Conservation (phyloP, 2,888 invertebrate species). For the Drosophila merina region DNA sequence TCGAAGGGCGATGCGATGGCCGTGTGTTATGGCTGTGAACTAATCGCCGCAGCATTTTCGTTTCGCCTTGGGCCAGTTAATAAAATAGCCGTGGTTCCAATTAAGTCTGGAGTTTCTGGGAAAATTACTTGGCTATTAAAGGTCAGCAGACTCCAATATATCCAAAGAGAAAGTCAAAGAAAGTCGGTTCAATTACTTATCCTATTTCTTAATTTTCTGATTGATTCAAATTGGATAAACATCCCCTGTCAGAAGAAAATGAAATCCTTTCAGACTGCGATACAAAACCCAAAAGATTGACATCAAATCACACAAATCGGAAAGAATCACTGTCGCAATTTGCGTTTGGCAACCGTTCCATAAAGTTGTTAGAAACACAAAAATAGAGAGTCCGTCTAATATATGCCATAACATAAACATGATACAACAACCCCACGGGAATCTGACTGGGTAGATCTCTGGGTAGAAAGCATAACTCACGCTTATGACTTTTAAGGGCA, state of each 20-base stretch:
- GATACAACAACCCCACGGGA: constrained; percentile 26
- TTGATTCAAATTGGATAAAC: too few relatives aligned
- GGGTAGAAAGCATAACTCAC: constrained; percentile 68
- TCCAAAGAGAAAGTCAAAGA: too few relatives aligned
- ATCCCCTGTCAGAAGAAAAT: too few relatives aligned
- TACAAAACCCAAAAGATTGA: constrained; percentile 60
- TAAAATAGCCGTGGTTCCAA: constrained; percentile 61
- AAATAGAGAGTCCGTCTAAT: neutral
- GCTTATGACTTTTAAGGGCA: constrained; percentile 79
- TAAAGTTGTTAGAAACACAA: constrained; percentile 22
- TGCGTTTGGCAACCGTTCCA: constrained; percentile 45
- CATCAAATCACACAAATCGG: constrained; percentile 74
- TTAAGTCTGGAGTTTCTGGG: too few relatives aligned
- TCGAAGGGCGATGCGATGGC: constrained; percentile 47
- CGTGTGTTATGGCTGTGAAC: constrained; percentile 76
- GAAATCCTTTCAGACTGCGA: too few relatives aligned
- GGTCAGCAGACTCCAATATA: too few relatives aligned
- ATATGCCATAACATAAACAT: neutral
- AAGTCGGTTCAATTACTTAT: too few relatives aligned
- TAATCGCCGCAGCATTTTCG: constrained; percentile 72
- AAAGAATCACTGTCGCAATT: constrained; percentile 71
- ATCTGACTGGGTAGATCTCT: constrained; percentile 17
- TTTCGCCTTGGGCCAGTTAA: constrained; percentile 66
- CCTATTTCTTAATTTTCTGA: too few relatives aligned
- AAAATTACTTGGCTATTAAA: too few relatives aligned